phyloP scores from a whole-genome alignment of 2,888 invertebrate species.

The Latrodectus elegans region DNA sequence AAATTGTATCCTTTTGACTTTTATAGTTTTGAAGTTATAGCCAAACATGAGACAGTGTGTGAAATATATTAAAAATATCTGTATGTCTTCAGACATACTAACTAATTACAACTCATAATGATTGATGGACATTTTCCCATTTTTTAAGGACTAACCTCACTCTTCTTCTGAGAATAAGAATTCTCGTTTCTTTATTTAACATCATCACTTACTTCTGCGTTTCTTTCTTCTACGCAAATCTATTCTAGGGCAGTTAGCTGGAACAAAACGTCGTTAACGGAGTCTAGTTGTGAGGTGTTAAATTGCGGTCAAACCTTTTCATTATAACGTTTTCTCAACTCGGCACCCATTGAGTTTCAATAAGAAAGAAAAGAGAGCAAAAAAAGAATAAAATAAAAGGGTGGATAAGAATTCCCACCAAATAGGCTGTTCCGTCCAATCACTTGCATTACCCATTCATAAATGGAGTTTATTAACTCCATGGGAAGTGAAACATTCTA shows the following conservation, averaged over 20 bases:
- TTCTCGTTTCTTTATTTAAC: too few species aligned
- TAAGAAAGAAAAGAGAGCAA: not conserved
- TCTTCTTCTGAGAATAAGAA: too few species aligned
- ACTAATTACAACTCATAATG: too few species aligned
- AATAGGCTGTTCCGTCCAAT: not conserved
- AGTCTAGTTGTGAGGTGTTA: not conserved
- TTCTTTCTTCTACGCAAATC: not conserved
- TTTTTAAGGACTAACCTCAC: too few species aligned
- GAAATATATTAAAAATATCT: too few species aligned
- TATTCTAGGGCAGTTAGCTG: not conserved
- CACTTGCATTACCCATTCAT: not conserved
- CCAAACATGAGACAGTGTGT: too few species aligned
- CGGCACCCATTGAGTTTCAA: constrained; percentile 2
- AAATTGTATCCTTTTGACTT: too few species aligned
- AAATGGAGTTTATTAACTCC: constrained; percentile 5
- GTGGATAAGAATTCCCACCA: not conserved
- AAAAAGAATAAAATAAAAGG: not conserved
- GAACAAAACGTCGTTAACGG: not conserved
- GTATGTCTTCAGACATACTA: too few species aligned
- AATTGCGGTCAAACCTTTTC: constrained; percentile 4
- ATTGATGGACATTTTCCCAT: too few species aligned
- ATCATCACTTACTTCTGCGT: not conserved
- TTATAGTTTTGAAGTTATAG: too few species aligned
- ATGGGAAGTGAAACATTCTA: not conserved
- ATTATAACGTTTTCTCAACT: not conserved